Percentiles rank a stretch among this genome's conserved stretches.
phyloP scores from a whole-genome alignment of 1,140 invertebrate genomes.

The Pomacea maculata region DNA sequence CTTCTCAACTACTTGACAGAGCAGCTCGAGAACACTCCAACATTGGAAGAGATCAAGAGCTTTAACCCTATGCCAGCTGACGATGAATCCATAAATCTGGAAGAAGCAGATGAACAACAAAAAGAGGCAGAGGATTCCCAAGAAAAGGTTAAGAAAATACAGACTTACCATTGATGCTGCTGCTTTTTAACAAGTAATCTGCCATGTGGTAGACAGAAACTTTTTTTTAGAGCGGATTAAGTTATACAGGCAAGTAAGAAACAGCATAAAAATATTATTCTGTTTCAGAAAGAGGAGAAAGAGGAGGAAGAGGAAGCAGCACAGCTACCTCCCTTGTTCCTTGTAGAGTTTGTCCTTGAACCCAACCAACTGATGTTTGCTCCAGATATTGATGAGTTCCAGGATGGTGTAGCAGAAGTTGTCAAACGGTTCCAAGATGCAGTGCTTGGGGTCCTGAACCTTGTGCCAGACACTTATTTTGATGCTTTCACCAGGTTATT shows the following conservation, averaged over 20 bases:
- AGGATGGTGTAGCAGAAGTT: conserved; percentile 59
- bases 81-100: conserved; percentile 36
- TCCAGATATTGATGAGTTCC: conserved; percentile 63
- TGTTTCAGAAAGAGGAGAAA: conserved; percentile 22
- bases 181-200: no score
- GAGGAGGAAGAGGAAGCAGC: conserved; percentile 57
- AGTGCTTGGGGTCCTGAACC: conserved; percentile 62
- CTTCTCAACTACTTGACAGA: conserved; percentile 71
- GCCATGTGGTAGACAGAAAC: no score
- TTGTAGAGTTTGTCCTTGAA: conserved; percentile 64
- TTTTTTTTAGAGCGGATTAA: no score
- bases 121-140: background rate
- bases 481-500: conserved; percentile 64
- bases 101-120: conserved; percentile 36
- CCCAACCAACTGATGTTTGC: conserved; percentile 62
- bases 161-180: no score
- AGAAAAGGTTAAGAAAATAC: no score
- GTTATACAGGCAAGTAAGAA: no score
- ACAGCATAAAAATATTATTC: background rate
- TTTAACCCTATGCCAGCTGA: conserved; percentile 53
- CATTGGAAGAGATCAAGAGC: conserved; percentile 58
- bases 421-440: conserved; percentile 65
- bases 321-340: conserved; percentile 59
- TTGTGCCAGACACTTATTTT: conserved; percentile 65
- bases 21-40: conserved; percentile 72